phyloP scores from a whole-genome alignment of 2,113 vertebrate genomes.

The Acanthochromis polyacanthus region DNA sequence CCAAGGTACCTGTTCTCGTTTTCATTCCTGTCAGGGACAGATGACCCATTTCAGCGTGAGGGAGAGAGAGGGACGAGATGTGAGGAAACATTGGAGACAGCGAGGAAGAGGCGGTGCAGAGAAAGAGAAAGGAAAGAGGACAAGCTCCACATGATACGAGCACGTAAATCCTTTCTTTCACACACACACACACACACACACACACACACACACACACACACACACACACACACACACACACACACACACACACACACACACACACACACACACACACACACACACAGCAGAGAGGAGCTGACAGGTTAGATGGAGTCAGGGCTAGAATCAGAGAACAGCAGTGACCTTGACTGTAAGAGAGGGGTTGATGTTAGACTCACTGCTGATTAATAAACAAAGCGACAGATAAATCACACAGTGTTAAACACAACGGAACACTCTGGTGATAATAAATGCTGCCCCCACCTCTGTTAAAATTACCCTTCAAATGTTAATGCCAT shows the following conservation, averaged over 20 bases:
- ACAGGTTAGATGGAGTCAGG: constrained; percentile 38
- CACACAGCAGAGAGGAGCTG: constrained; percentile 27
- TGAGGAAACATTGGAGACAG: constrained; percentile 61
- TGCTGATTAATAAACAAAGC: constrained; percentile 34
- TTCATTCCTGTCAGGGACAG: constrained; percentile 80
- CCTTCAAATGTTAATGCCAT: neutral
- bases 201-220: constrained; percentile 42
- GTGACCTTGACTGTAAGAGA: constrained; percentile 39
- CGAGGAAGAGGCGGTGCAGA: constrained; percentile 25
- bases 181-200: constrained; percentile 41
- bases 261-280: constrained; percentile 39
- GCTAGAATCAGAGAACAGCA: constrained; percentile 15
- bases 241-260: constrained; percentile 40
- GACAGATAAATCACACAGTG: constrained; percentile 22
- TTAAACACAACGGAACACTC: constrained; percentile 16
- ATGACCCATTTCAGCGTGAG: constrained; percentile 80
- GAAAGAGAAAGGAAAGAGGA: constrained; percentile 27
- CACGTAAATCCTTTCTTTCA: constrained; percentile 33
- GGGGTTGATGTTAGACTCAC: constrained; percentile 27
- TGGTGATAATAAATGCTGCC: constrained; percentile 16
- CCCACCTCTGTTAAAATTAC: neutral
- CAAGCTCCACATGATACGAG: constrained; percentile 43
- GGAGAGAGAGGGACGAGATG: constrained; percentile 62
- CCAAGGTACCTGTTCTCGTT: constrained; percentile 87
- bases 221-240: constrained; percentile 39